Evolutionary conservation across 2,797 vertebrate species (phyloP).

Genomic region (Pangasius sanitwongsei): DNA sequence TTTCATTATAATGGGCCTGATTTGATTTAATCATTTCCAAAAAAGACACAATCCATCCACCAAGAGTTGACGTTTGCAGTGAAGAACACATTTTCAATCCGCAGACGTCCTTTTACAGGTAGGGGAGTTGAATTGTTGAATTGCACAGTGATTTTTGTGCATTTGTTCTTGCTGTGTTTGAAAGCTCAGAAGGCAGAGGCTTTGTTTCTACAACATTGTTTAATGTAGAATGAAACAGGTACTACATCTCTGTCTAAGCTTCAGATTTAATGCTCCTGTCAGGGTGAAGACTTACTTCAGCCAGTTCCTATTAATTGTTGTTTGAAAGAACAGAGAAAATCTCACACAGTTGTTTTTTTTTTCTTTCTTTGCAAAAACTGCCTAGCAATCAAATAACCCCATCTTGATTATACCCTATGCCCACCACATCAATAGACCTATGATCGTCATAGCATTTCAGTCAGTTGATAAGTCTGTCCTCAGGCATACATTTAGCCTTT

Average conservation of each 20-base stretch:
- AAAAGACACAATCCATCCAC: neutral
- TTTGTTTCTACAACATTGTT: neutral
- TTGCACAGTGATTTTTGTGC: slow-evolving; percentile 28
- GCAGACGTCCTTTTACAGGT: neutral
- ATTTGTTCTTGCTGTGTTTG: slow-evolving; percentile 2
- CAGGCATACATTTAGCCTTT: neutral
- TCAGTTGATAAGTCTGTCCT: neutral
- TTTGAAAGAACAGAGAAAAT: slow-evolving; percentile 30
- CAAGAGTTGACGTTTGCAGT: slow-evolving; percentile 1
- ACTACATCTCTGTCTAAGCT: slow-evolving; percentile 37
- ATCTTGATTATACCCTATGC: neutral
- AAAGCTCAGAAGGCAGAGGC: slow-evolving; percentile 9
- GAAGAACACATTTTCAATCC: slow-evolving; percentile 5
- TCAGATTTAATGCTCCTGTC: slow-evolving; percentile 11
- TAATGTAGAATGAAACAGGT: slow-evolving; percentile 1
- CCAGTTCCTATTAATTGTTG: slow-evolving; percentile 41
- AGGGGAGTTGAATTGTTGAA: neutral
- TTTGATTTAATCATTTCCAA: slow-evolving; percentile 4
- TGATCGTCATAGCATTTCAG: neutral
- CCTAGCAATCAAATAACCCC: neutral
- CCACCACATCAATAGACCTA: too few species aligned
- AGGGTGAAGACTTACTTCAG: slow-evolving; percentile 16
- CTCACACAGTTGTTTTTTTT: slow-evolving; percentile 3
- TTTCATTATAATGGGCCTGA: neutral
- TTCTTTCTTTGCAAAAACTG: neutral